Evolutionary conservation across 1,140 invertebrate genomes (phyloP).

Genomic region (Palaemon carinicauda): DNA sequence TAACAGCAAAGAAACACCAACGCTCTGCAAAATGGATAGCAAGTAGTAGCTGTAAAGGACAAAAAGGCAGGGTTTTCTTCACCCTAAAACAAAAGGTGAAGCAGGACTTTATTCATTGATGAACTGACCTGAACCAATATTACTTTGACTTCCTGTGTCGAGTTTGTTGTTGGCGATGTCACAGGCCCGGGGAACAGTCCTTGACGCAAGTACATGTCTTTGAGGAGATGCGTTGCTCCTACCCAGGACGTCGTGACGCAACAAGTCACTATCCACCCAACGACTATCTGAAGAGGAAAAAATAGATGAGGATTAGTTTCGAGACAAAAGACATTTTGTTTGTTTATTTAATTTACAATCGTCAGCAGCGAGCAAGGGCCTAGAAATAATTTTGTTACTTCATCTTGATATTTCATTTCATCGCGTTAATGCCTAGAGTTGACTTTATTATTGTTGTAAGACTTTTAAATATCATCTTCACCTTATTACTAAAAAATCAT

Average conservation of each 20-base stretch:
- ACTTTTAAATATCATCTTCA: too few relatives aligned
- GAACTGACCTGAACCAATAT: not conserved
- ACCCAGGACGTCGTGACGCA: slow-evolving; percentile 88
- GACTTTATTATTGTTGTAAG: too few relatives aligned
- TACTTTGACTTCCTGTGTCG: not conserved
- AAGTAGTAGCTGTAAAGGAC: too few relatives aligned
- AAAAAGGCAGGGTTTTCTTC: too few relatives aligned
- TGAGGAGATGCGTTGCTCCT: slow-evolving; percentile 85
- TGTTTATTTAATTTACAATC: too few relatives aligned
- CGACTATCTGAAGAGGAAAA: slow-evolving; percentile 75
- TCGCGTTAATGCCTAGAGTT: too few relatives aligned
- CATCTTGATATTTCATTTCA: not conserved
- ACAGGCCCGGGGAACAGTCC: not conserved
- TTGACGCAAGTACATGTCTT: slow-evolving; percentile 78
- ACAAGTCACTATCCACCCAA: slow-evolving; percentile 84
- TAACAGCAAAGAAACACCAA: too few relatives aligned
- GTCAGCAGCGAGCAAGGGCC: not conserved
- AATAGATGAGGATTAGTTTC: not conserved
- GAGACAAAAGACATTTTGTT: too few relatives aligned
- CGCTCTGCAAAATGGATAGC: too few relatives aligned
- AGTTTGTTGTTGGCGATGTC: not conserved
- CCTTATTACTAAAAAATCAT: too few relatives aligned
- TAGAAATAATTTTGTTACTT: not conserved
- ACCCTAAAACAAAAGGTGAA: too few relatives aligned
- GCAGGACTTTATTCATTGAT: too few relatives aligned